Evolutionary conservation across 2,797 vertebrate species (phyloP).

Genomic region (Alectoris magna): DNA sequence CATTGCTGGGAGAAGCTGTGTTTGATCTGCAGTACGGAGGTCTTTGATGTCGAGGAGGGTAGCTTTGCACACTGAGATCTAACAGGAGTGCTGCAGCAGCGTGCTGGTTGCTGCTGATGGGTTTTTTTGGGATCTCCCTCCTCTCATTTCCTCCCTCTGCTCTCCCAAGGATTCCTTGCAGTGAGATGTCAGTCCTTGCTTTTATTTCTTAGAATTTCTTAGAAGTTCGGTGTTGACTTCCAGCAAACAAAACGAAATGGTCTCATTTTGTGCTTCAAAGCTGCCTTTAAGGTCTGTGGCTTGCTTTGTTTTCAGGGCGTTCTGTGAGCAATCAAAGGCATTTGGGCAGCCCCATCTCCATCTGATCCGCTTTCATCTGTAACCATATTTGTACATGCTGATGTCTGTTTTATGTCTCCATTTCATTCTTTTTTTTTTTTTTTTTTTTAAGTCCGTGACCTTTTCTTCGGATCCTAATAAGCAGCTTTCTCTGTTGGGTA

Average conservation of each 20-base stretch:
- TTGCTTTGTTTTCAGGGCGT: constrained; percentile 43
- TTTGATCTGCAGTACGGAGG: background rate
- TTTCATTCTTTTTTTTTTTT: constrained; percentile 38
- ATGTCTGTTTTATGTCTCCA: constrained; percentile 45
- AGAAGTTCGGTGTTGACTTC: background rate
- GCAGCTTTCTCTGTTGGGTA: constrained; percentile 32
- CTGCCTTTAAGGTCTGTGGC: background rate
- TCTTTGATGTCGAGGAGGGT: constrained; percentile 13
- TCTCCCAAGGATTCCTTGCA: background rate
- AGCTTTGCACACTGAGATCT: background rate
- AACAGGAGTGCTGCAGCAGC: background rate
- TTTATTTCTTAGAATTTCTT: background rate
- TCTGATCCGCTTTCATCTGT: constrained; percentile 32
- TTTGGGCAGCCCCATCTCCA: background rate
- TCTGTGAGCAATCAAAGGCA: constrained; percentile 50
- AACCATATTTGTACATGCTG: constrained; percentile 44
- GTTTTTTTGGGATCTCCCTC: constrained; percentile 30
- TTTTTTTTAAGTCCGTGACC: constrained; percentile 25
- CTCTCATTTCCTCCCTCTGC: background rate
- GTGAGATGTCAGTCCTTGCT: background rate
- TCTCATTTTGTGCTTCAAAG: constrained; percentile 69
- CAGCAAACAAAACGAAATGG: constrained; percentile 26
- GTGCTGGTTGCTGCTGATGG: background rate
- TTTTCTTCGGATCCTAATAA: constrained; percentile 42
- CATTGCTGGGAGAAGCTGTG: background rate